Evolutionary conservation across 2,113 vertebrate genomes (phyloP).

Genomic region (Nipponia nippon): DNA sequence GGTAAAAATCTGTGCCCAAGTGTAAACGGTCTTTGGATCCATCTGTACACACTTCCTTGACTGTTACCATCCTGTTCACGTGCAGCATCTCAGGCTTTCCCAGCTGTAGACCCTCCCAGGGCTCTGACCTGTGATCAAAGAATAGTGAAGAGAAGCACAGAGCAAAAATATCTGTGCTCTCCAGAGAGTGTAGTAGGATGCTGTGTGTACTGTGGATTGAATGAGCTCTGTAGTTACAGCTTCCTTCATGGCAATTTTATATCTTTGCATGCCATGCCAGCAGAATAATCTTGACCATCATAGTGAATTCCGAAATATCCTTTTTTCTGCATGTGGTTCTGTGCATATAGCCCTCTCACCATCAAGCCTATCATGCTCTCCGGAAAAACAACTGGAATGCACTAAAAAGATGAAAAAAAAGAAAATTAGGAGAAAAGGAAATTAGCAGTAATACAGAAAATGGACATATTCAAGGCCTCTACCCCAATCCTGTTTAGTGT

Average conservation of each 20-base stretch:
- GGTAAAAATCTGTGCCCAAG: not conserved
- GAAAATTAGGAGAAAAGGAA: not conserved
- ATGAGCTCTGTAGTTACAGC: not conserved
- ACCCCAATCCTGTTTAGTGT: not conserved
- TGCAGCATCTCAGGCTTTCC: not conserved
- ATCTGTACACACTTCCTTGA: not conserved
- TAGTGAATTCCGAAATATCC: not conserved
- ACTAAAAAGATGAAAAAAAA: not conserved
- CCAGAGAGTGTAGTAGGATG: not conserved
- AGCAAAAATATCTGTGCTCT: not conserved
- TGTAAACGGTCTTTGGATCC: not conserved
- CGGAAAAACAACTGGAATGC: not conserved
- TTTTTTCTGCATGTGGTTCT: not conserved
- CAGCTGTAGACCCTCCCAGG: not conserved
- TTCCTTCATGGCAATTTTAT: not conserved
- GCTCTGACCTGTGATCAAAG: not conserved
- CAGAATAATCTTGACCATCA: not conserved
- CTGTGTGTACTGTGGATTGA: not conserved
- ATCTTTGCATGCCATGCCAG: not conserved
- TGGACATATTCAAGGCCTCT: not conserved
- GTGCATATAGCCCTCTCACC: not conserved
- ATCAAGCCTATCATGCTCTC: not conserved
- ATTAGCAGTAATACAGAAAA: not conserved
- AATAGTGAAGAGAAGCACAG: not conserved
- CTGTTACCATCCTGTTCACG: not conserved